Percentiles rank a stretch among this genome's conserved stretches.
These are phyloP conservation scores for Erythrolamprus reginae DNA, from an alignment of 2,113 vertebrate genomes.

Conservation along the genomic window DNA sequence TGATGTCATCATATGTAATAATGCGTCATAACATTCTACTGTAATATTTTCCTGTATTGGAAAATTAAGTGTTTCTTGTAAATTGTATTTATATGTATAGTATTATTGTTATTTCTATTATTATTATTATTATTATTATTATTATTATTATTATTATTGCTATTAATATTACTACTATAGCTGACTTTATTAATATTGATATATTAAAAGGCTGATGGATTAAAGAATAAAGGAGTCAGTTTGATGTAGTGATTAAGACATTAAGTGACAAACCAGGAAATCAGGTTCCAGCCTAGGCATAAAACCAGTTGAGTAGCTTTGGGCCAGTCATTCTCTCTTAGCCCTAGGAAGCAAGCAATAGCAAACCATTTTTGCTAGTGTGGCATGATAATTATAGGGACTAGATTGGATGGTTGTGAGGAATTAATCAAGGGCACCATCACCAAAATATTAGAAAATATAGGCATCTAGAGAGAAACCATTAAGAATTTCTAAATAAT, in stretches of 20 bases:
- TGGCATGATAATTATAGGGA: neutral
- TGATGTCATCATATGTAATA: conserved; percentile 50
- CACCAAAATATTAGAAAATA: neutral
- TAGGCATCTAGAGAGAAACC: neutral
- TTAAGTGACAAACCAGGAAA: neutral
- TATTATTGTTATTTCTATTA: neutral
- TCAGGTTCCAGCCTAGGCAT: neutral
- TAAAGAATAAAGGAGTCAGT: neutral
- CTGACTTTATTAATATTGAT: neutral
- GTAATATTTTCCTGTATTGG: conserved; percentile 28
- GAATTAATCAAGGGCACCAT: neutral
- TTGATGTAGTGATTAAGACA: neutral
- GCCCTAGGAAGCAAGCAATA: neutral
- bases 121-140: neutral
- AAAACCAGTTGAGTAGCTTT: neutral
- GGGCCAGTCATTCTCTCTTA: neutral
- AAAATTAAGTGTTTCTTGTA: conserved; percentile 34
- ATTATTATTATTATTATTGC: too few species aligned
- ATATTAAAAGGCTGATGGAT: conserved; percentile 11
- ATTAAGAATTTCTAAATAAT: neutral
- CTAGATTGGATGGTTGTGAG: neutral
- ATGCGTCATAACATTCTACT: conserved; percentile 19
- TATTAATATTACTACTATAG: neutral
- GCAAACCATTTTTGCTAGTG: neutral
- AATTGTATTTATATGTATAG: conserved; percentile 34